phyloP scores from a whole-genome alignment of 2,113 vertebrate genomes.

The Myocastor coypus region DNA sequence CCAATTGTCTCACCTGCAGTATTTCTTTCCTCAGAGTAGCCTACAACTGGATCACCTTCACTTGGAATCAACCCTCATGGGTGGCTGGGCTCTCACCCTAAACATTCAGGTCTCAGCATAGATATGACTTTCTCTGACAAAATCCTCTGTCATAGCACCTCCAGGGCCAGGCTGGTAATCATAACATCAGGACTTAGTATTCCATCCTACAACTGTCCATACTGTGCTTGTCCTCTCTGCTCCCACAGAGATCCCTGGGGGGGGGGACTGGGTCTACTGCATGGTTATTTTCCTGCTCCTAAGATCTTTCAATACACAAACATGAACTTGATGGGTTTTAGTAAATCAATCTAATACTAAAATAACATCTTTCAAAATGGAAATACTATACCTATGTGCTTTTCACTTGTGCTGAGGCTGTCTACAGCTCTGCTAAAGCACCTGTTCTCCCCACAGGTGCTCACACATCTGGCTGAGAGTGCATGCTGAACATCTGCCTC shows the following conservation, averaged over 20 bases:
- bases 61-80: background rate
- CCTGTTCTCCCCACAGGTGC: background rate
- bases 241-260: background rate
- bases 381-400: background rate
- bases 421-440: background rate
- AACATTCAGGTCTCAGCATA: background rate
- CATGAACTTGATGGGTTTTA: background rate
- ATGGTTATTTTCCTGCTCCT: background rate
- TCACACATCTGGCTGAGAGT: background rate
- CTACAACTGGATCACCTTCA: background rate
- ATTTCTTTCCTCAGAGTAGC: background rate
- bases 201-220: background rate
- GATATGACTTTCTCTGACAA: background rate
- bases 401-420: background rate
- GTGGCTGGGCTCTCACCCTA: background rate
- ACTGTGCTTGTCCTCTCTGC: background rate
- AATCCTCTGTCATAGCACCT: background rate
- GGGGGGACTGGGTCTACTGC: background rate
- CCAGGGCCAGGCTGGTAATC: background rate
- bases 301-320: background rate
- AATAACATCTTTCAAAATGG: background rate
- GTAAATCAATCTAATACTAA: constrained; percentile 2
- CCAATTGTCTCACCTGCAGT: background rate
- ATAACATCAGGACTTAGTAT: background rate
- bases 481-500: background rate